Evolutionary conservation across 2,797 vertebrate genomes (phyloP), one percentile per base, ranked within the genome.

Genomic region (Chanos chanos): DNA sequence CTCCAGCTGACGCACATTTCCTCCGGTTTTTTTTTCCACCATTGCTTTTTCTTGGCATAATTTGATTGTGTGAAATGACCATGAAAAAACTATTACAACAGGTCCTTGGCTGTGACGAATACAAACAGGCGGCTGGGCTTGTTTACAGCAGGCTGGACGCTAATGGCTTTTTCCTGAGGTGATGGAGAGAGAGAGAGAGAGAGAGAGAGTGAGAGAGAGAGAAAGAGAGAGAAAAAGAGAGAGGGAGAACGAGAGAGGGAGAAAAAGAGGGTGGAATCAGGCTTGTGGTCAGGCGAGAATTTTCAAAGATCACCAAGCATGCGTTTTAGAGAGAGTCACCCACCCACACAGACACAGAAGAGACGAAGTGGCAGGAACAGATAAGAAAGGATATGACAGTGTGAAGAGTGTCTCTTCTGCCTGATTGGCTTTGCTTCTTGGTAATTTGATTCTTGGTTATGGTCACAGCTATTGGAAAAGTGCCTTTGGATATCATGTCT

Each of bases 31-130:
- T 63, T 52, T 55, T 48, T 65, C 22, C 19, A 57, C 57, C 57
- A 16, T 64, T 31, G 60, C 48, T 70, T 72, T 68, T 50, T 70
- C 53, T 53, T 37, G 61, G 47, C 53, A 60, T 76, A 68, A 77
- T 77, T 79, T 70, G 60, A 81, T 74, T 76, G 73, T 71, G 75
- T 76, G 75, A 81, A 79, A 77, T 77, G 77, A 74, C 75, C 77
- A 73, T 75, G 77, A 72, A 79, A 68, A 75, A 76, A 68, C 64
- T 70, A 79, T 76, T 76, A 77, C 66, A 72, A 71, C 69, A 63
- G 64, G 58, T 71, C 52, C 59, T 71, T 58, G 67, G 55, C 69
- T 72, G 71, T 76, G 77, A 76, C 68, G 60, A 75, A 75, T 63
- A 69, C 71, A 72, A 70, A 75, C 76, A 74, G 57, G 41, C 54